Percentiles rank a stretch among this genome's conserved stretches.
These are phyloP conservation scores for Thereuonema tuberculata DNA, from an alignment of 1,140 invertebrate genomes.

Conservation along the genomic window DNA sequence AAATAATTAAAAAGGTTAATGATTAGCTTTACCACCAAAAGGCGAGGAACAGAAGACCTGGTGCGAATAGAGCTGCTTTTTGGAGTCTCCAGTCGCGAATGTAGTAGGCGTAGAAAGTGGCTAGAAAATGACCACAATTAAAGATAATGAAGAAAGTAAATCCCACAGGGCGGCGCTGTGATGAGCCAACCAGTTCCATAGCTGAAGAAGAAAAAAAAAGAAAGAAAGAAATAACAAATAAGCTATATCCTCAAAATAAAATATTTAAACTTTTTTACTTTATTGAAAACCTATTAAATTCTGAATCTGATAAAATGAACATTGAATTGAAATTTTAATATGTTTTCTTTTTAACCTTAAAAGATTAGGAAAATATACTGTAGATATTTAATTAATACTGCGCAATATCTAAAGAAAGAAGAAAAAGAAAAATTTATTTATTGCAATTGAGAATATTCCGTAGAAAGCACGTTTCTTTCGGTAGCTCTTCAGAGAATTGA, in stretches of 20 bases:
- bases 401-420: too few species aligned
- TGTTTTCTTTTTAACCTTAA: too few species aligned
- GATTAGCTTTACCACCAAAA: not conserved
- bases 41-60: not conserved
- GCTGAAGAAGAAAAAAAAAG: not conserved
- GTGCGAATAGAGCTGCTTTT: not conserved
- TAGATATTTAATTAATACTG: too few species aligned
- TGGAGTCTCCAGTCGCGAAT: slow-evolving; percentile 2
- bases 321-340: too few species aligned
- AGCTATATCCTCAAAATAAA: not conserved
- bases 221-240: not conserved
- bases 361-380: too few species aligned
- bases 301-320: too few species aligned
- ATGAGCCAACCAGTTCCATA: slow-evolving; percentile 3
- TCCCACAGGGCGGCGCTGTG: not conserved
- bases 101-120: slow-evolving; percentile 4
- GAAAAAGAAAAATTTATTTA: too few species aligned
- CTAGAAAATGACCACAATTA: not conserved
- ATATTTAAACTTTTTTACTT: not conserved
- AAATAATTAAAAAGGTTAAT: too few species aligned
- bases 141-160: slow-evolving; percentile 2
- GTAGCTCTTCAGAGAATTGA: too few species aligned
- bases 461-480: too few species aligned
- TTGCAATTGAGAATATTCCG: too few species aligned
- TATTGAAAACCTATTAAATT: too few species aligned